Evolutionary conservation across 2,888 invertebrate genomes (phyloP).

Genomic region (Abrostola triplasia): DNA sequence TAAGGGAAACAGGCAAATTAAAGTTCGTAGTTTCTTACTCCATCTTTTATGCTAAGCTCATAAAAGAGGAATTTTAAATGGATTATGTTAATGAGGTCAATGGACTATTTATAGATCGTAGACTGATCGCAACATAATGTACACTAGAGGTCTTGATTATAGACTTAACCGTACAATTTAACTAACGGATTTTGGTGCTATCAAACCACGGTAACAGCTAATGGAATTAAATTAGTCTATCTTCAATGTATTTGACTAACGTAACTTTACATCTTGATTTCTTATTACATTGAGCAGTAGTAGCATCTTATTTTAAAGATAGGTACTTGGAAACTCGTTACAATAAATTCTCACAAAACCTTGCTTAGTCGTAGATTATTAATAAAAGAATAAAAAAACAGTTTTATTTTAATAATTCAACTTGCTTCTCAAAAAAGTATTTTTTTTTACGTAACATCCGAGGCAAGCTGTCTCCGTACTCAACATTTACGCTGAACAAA

Average conservation of each 20-base stretch:
- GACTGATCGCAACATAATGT: conserved; percentile 41
- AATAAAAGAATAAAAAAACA: no score
- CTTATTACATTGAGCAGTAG: conserved; percentile 6
- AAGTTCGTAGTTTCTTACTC: background rate
- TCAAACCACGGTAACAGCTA: conserved; percentile 34
- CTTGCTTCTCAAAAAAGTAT: no score
- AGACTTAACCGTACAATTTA: conserved; percentile 27
- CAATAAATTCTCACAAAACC: no score
- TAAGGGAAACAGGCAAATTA: conserved; percentile 23
- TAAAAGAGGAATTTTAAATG: no score
- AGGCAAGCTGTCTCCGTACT: no score
- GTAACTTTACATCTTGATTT: conserved; percentile 25
- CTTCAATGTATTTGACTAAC: conserved; percentile 40
- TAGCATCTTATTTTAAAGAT: conserved; percentile 5
- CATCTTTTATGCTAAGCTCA: no score
- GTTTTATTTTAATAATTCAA: no score
- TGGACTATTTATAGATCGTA: conserved; percentile 16
- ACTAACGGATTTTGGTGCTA: conserved; percentile 38
- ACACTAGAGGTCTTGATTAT: conserved; percentile 21
- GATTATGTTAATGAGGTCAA: no score
- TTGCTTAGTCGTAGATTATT: no score
- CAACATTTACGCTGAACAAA: no score
- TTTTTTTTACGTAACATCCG: no score
- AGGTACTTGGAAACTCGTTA: no score
- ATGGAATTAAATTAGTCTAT: conserved; percentile 33